Evolutionary conservation across 2,888 invertebrate genomes (phyloP).

Genomic region (Cosmia pyralina): DNA sequence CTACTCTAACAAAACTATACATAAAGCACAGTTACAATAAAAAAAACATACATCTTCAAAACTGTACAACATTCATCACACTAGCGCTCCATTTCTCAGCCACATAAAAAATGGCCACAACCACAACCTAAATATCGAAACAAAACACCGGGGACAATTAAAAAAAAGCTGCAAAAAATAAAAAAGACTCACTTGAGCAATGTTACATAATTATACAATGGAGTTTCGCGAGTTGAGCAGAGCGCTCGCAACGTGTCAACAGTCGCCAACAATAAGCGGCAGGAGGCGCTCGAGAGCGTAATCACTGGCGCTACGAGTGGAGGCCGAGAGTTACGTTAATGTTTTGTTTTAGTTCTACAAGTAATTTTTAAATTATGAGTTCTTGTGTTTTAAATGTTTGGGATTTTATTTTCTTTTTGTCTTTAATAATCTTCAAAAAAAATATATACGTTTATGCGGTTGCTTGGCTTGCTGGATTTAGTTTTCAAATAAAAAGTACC

Average conservation of each 20-base stretch:
- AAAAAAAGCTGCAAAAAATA: constrained; percentile 58
- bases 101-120: constrained; percentile 41
- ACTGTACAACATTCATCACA: constrained; percentile 23
- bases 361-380: constrained; percentile 40
- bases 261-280: constrained; percentile 64
- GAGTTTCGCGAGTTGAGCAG: constrained; percentile 55
- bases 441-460: background rate
- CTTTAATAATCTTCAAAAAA: background rate
- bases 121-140: constrained; percentile 65
- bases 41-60: background rate
- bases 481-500: background rate
- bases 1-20: too few species aligned
- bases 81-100: constrained; percentile 28
- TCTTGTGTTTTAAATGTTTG: constrained; percentile 22
- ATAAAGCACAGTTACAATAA: too few species aligned
- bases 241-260: constrained; percentile 65
- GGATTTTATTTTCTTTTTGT: background rate
- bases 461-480: background rate
- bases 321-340: constrained; percentile 41
- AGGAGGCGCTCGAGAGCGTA: constrained; percentile 63
- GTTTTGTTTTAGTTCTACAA: constrained; percentile 57
- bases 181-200: constrained; percentile 61
- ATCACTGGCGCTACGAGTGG: constrained; percentile 59
- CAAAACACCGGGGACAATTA: constrained; percentile 60
- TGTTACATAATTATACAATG: constrained; percentile 67